Conservation (phyloP, 2,888 invertebrate species). For the Plebejus argus region DNA sequence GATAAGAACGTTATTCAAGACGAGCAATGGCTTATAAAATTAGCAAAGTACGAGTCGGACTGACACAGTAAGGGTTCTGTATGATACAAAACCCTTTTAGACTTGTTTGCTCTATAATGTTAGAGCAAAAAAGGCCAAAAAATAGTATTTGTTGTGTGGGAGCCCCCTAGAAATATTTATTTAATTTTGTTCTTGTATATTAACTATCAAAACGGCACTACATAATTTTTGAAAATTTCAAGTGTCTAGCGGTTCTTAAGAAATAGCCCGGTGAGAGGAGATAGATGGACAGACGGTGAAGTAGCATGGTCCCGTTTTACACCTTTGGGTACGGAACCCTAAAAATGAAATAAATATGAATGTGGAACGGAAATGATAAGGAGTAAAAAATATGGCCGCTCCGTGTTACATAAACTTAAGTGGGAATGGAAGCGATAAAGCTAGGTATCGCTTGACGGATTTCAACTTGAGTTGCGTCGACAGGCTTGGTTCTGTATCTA, state of each 20-base stretch:
- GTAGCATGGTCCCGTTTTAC: too few relatives aligned
- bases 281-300: too few relatives aligned
- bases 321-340: not conserved
- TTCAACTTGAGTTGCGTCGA: not conserved
- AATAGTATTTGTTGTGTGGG: too few relatives aligned
- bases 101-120: too few relatives aligned
- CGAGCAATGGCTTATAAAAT: not conserved
- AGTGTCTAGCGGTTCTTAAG: too few relatives aligned
- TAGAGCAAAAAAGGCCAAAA: too few relatives aligned
- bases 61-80: not conserved
- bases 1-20: constrained; percentile 3
- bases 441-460: not conserved
- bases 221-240: too few relatives aligned
- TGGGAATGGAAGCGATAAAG: not conserved
- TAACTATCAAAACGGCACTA: too few relatives aligned
- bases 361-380: not conserved
- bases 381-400: constrained; percentile 2
- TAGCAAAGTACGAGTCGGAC: not conserved
- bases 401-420: not conserved
- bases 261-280: too few relatives aligned
- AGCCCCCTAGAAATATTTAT: too few relatives aligned
- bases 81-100: too few relatives aligned
- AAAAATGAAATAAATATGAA: not conserved
- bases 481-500: not conserved
- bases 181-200: too few relatives aligned